Evolutionary conservation across 2,797 vertebrate genomes (phyloP), one percentile per base, ranked within the genome.

Genomic region (Enteromius afrohamiltoni): DNA sequence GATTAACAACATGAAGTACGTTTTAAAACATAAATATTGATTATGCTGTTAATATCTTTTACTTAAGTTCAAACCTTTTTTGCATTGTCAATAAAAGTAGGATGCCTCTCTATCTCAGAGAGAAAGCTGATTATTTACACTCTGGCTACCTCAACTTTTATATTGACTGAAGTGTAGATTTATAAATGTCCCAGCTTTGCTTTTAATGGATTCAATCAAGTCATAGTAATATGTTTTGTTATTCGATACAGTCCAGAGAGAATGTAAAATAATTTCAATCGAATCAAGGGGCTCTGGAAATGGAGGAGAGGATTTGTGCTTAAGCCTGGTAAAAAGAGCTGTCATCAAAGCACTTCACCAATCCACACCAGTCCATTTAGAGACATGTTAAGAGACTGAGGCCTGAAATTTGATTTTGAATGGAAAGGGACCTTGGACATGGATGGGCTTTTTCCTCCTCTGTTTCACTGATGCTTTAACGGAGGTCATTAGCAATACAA

Each of bases 401-500:
- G 53, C 21, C 85, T 78, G 89, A 86, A 91, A 93, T 95, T 94
- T 94, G 93, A 93, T 93, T 94, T 93, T 94, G 93, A 95, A 94
- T 95, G 88, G 93, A 93, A 88, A 92, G 91, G 90, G 93, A 93
- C 91, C 92, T 92, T 90, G 93, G 92, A 90, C 92, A 93, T 91
- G 91, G 92, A 94, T 94, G 93, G 92, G 91, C 91, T 90, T 93
- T 92, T 95, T 95, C 94, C 95, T 94, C 89, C 88, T 86, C 89
- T 89, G 90, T 91, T 89, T 92, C 91, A 93, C 93, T 93, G 91
- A 93, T 83, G 79, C 93, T 94, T 93, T 93, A 93, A 94, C 93
- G 90, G 92, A 94, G 93, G 90, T 91, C 92, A 95, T 95, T 95
- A 95, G 92, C 94, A 95, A 95, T 89, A 95, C 94, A 95, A 95